These are phyloP conservation scores for Resseliella maxima DNA, from an alignment of 2,888 invertebrate species.

Conservation along the genomic window DNA sequence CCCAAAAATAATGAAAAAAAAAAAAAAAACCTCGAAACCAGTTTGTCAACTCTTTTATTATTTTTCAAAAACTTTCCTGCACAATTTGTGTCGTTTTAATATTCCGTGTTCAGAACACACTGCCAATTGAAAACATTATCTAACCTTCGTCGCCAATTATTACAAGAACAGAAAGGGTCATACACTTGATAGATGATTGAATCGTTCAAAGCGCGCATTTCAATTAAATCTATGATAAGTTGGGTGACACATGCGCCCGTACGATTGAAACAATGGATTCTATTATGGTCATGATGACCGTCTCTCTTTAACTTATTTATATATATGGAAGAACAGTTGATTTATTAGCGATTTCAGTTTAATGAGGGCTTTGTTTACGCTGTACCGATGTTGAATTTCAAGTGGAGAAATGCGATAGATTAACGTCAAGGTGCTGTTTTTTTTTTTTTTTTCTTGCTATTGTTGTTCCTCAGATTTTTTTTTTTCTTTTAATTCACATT, in stretches of 20 bases:
- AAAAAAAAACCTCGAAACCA: not conserved
- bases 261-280: not conserved
- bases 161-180: not conserved
- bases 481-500: too few species aligned
- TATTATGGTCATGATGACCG: not conserved
- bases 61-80: too few species aligned
- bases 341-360: not conserved
- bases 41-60: not conserved
- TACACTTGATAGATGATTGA: not conserved
- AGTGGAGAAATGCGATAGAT: not conserved
- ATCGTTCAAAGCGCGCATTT: not conserved
- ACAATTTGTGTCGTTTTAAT: not conserved
- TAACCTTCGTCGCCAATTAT: not conserved
- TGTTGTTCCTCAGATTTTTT: too few species aligned
- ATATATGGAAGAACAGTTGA: not conserved
- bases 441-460: too few species aligned
- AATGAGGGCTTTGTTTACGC: slow-evolving; percentile 11
- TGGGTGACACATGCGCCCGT: not conserved
- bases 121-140: not conserved
- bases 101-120: not conserved
- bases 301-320: not conserved
- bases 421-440: not conserved
- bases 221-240: not conserved
- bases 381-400: not conserved
- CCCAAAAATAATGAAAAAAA: not conserved